Evolutionary conservation across 2,113 vertebrate genomes (phyloP), one percentile per base, ranked within the genome.

Genomic region (Pseudorectes ferrugineus): DNA sequence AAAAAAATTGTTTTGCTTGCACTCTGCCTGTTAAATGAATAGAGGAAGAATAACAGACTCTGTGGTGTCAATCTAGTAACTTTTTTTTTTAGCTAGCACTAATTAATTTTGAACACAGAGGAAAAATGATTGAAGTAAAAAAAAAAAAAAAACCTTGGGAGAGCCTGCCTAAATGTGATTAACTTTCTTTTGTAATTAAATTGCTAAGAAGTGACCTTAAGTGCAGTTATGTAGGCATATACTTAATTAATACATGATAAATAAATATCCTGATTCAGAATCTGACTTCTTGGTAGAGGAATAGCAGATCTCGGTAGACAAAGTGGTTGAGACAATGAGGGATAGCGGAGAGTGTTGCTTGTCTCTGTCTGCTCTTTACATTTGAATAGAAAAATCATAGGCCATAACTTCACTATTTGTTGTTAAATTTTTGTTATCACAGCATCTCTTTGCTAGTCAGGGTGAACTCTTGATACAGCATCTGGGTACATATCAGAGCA

Each of bases 151-250:
- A 58, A 14, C 0, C 25, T 77, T 77, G 8, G 6, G 42, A 81
- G n/a, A 81, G 22, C 38, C 36, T 65, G 13, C 31, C n/a, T 79
- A 68, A 76, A 72, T 88, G 77, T 95, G 95, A 96, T 97, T 97
- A 97, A 93, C 45, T 95, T 89, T 86, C 52, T 92, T 70, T 96
- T 73, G 55, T 96, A 97, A 97, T 97, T 98, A 97, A 95, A 95
- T 79, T 95, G 75, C 61, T 94, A 95, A 91, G 92, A 96, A 95
- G 74, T 57, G 71, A 96, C 92, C 91, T 95, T 78, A 96, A 94
- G 75, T 96, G 48, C 67, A 95, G 77, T 95, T 96, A 93, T 85
- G 36, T 89, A 95, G 85, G 48, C 70, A 97, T 92, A 96, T 92
- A 93, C 85, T 97, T 97, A 97, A 97, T 52, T 49, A 92, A 63